Conservation (phyloP, 2,888 invertebrate genomes). For the Galeruca laticollis region DNA sequence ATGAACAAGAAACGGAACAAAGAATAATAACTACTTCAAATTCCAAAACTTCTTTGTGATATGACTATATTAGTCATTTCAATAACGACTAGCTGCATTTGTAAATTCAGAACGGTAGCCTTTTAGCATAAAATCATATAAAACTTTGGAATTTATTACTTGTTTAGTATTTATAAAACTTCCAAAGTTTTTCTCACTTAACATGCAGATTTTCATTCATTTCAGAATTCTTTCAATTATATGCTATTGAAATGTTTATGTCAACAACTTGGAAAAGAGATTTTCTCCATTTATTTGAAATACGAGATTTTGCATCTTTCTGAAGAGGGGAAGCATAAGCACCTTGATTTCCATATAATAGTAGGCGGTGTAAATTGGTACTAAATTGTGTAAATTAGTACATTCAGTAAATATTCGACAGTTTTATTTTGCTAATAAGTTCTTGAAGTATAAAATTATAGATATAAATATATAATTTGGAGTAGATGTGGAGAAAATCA, state of each 20-base stretch:
- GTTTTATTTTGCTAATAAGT: too few relatives aligned
- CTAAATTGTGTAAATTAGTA: too few relatives aligned
- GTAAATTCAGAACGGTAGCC: background rate
- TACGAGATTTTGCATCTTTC: too few relatives aligned
- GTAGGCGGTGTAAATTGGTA: too few relatives aligned
- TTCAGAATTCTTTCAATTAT: background rate
- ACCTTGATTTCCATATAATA: too few relatives aligned
- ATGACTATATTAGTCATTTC: background rate
- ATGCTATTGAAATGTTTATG: background rate
- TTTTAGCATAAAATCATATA: background rate
- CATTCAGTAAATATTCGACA: too few relatives aligned
- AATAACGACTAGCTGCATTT: background rate
- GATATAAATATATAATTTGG: too few relatives aligned
- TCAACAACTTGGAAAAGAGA: background rate
- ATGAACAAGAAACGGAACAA: background rate
- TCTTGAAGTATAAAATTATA: too few relatives aligned
- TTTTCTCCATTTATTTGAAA: too few relatives aligned
- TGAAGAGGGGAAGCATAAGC: too few relatives aligned
- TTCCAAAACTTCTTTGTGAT: background rate
- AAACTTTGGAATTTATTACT: background rate
- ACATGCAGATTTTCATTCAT: background rate
- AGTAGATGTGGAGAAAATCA: too few relatives aligned
- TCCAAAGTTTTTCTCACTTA: background rate
- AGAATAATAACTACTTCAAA: background rate
- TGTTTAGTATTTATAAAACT: background rate